Evolutionary conservation across 2,888 invertebrate genomes (phyloP), one percentile per base, ranked within the genome.

Genomic region (Apodemia mormo): DNA sequence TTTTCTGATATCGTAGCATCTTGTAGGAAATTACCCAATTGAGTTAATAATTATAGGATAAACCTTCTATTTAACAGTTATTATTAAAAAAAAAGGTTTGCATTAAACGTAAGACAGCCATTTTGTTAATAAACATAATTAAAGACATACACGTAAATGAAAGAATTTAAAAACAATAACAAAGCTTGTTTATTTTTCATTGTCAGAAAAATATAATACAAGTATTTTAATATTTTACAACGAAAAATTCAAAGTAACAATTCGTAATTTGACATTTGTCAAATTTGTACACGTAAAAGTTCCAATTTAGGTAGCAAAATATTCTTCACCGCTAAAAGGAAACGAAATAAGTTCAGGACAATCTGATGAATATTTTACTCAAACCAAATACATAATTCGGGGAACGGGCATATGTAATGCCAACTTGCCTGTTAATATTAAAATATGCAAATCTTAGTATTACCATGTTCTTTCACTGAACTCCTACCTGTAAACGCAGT

Each of bases 381-480:
- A 68, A 68, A 72, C 8, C 69, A 68, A 81, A 84, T 82, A 82
- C 80, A 82, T 85, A 84, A 87, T 87, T 85, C 81, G 76, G 79
- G 49, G 76, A 78, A 80, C 83, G 80, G 79, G 80, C 81, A 80
- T 77, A 78, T 73, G 76, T 77, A 76, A 76, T 77, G 75, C 78
- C 78, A 76, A 77, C 79, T 79, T 76, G 76, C 78, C 78, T 85
- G 85, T 89, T 87, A 87, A 89, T 90, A 90, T 90, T 90, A 89
- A 90, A 85, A 87, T 87, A 89, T 90, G 88, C 80, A 87, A 89
- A 90, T 88, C 82, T 81, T 49, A 49, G 49, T 77, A 74, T 88
- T 86, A 85, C 84, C 88, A 86, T 88, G 83, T 82, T 74, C 79
- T 80, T 79, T 78, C 75, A 71, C 74, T 75, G 74, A 79, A 75